A percentile compares a stretch with the other conserved stretches of the same genome.
Conservation (phyloP, 2,888 invertebrate species). For the Sisyra nigra region DNA sequence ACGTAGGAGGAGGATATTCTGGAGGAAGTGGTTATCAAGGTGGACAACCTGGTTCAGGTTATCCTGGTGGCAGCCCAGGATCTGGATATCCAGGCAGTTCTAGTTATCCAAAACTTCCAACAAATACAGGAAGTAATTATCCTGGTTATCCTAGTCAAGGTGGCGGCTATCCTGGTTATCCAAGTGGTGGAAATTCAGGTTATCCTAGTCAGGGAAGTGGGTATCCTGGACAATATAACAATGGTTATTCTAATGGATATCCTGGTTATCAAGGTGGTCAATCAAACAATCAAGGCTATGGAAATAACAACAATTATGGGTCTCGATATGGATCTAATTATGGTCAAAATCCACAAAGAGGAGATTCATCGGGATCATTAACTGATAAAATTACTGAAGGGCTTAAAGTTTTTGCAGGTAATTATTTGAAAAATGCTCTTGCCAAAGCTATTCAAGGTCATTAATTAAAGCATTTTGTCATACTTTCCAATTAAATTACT, state of each 20-base stretch:
- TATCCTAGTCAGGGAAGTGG: constrained; percentile 12
- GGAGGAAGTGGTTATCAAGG: constrained; percentile 10
- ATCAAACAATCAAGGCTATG: neutral
- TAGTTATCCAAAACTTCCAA: constrained; percentile 1
- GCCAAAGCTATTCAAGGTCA: constrained; percentile 5
- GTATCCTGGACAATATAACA: constrained; percentile 12
- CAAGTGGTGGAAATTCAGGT: constrained; percentile 10
- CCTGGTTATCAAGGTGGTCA: constrained; percentile 9
- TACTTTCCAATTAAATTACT: neutral
- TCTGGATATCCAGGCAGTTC: constrained; percentile 5
- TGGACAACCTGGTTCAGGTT: constrained; percentile 6
- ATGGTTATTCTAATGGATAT: constrained; percentile 4
- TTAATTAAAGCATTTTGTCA: neutral
- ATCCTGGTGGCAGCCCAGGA: constrained; percentile 5
- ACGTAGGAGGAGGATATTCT: constrained; percentile 5
- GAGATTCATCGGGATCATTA: neutral
- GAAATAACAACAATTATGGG: constrained; percentile 4
- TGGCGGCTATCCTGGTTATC: constrained; percentile 12
- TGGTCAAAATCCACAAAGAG: constrained; percentile 7
- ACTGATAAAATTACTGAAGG: constrained; percentile 7
- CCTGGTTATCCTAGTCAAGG: constrained; percentile 14
- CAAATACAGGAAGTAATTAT: constrained; percentile 5
- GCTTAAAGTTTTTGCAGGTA: constrained; percentile 7
- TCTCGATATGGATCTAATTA: constrained; percentile 3
- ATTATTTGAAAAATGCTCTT: constrained; percentile 5